These are phyloP conservation scores for Sarcophaga rosellei DNA, from an alignment of 2,888 invertebrate genomes.

Conservation along the genomic window DNA sequence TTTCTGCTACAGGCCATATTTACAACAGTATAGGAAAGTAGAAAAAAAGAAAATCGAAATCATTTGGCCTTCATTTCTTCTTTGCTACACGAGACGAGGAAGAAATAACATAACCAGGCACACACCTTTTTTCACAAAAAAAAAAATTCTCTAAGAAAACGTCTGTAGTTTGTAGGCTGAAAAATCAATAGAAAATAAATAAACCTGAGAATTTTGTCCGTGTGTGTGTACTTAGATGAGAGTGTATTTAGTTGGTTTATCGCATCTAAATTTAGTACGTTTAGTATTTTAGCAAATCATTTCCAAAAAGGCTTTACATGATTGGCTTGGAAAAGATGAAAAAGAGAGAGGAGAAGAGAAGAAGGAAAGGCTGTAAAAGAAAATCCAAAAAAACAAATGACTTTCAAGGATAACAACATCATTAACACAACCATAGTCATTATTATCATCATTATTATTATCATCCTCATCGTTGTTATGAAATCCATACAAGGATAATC, in stretches of 20 bases:
- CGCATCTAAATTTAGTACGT: slow-evolving; percentile 5
- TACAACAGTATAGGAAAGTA: neutral
- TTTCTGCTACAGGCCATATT: neutral
- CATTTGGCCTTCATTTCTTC: slow-evolving; percentile 7
- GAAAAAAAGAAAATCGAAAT: neutral
- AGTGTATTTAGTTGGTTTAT: neutral
- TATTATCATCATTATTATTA: neutral
- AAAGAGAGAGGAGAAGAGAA: neutral
- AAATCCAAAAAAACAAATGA: slow-evolving; percentile 9
- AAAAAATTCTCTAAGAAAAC: slow-evolving; percentile 3
- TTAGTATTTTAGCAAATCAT: slow-evolving; percentile 27
- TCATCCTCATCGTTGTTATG: neutral
- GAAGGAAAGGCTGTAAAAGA: neutral
- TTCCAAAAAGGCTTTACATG: slow-evolving; percentile 30
- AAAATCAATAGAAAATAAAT: slow-evolving; percentile 55
- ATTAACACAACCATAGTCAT: slow-evolving; percentile 19
- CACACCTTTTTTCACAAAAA: slow-evolving; percentile 26
- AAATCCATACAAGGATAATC: slow-evolving; percentile 19
- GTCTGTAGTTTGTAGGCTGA: neutral
- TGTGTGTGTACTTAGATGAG: neutral
- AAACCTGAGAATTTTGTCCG: neutral
- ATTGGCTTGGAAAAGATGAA: slow-evolving; percentile 24
- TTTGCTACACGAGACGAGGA: neutral
- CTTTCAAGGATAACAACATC: slow-evolving; percentile 50
- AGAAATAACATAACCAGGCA: neutral